A percentile compares a stretch with the other conserved stretches of the same genome.
These are phyloP conservation scores for Agriopis marginaria DNA, from an alignment of 2,888 invertebrate genomes.

Conservation along the genomic window DNA sequence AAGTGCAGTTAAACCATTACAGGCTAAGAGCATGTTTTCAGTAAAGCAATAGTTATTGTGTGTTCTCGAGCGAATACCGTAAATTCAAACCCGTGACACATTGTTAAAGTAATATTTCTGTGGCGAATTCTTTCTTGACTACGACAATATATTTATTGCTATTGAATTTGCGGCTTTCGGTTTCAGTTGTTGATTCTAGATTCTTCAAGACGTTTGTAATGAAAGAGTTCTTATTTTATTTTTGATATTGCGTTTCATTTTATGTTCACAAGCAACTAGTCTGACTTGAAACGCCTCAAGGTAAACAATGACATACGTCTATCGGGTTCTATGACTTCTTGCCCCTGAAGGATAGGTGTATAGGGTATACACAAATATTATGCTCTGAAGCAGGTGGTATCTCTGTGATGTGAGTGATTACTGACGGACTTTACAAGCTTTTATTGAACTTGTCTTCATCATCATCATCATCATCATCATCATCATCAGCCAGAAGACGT, in stretches of 20 bases:
- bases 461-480: too few species aligned
- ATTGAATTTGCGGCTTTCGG: slow-evolving; percentile 33
- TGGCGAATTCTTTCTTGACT: slow-evolving; percentile 32
- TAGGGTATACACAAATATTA: not conserved
- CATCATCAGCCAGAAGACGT: too few species aligned
- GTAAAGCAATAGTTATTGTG: slow-evolving; percentile 47
- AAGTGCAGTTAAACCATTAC: slow-evolving; percentile 35
- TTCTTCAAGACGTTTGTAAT: slow-evolving; percentile 3
- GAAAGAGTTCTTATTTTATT: slow-evolving; percentile 15
- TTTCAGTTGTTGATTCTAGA: slow-evolving; percentile 22
- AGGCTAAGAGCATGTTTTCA: slow-evolving; percentile 47
- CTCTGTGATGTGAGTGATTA: too few species aligned
- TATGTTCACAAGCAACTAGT: not conserved
- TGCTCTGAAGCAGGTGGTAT: too few species aligned
- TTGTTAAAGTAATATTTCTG: slow-evolving; percentile 43
- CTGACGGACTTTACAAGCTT: too few species aligned
- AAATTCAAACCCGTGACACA: slow-evolving; percentile 43
- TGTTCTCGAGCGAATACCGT: slow-evolving; percentile 38
- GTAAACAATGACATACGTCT: not conserved
- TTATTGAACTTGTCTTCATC: too few species aligned
- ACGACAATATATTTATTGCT: slow-evolving; percentile 30
- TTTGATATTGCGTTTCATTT: not conserved
- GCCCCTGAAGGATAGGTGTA: not conserved
- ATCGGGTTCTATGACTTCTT: not conserved
- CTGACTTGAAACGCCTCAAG: not conserved